These are phyloP conservation scores for Euborellia annulipes DNA, from an alignment of 1,140 invertebrate genomes.

Conservation along the genomic window DNA sequence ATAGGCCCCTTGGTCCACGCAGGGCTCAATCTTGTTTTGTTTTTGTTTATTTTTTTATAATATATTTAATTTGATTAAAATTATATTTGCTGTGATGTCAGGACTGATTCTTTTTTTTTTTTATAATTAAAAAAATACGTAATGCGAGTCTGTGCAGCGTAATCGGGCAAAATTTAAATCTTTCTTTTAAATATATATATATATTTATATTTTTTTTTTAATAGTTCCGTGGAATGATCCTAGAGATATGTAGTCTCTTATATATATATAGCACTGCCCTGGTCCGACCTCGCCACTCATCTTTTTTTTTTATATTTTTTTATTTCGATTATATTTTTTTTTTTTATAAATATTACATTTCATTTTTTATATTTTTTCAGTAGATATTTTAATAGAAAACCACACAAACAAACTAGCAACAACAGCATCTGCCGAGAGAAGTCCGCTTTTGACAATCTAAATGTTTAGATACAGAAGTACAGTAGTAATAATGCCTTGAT, in stretches of 20 bases:
- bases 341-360: constrained; percentile 6
- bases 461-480: no score
- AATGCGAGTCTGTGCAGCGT: constrained; percentile 1
- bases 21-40: neutral
- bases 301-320: constrained; percentile 19
- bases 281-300: constrained; percentile 26
- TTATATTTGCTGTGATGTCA: neutral
- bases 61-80: constrained; percentile 5
- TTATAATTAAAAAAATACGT: constrained; percentile 5
- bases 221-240: constrained; percentile 11
- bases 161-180: constrained; percentile 9
- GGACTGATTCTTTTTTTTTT: neutral
- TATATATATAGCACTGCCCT: constrained; percentile 10
- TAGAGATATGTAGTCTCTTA: constrained; percentile 11
- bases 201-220: neutral
- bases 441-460: no score
- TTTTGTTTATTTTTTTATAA: constrained; percentile 1
- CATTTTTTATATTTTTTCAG: constrained; percentile 8
- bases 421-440: no score
- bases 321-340: constrained; percentile 15
- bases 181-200: constrained; percentile 2
- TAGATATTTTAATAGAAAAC: no score
- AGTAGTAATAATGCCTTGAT: no score
- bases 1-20: no score
- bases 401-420: no score